Conservation (phyloP, 1,140 invertebrate genomes). For the Meloidogyne chitwoodi region DNA sequence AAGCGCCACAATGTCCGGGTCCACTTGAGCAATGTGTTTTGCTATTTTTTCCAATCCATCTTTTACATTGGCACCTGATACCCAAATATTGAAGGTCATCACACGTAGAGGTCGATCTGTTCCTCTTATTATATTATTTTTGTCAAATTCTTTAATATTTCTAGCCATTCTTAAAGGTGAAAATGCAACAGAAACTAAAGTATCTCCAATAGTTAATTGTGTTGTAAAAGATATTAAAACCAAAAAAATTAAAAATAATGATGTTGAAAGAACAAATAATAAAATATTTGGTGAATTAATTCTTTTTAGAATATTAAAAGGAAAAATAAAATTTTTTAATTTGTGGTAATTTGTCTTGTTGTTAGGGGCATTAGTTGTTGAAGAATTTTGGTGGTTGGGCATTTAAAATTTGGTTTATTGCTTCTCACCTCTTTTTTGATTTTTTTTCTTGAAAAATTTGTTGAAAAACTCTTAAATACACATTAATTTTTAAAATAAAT, state of each 20-base stretch:
- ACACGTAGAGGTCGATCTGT: conserved; percentile 16
- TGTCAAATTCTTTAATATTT: neutral
- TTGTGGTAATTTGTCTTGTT: neutral
- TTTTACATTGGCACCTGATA: conserved; percentile 24
- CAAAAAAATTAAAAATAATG: neutral
- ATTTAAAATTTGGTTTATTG: too few relatives aligned
- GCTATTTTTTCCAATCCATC: conserved; percentile 36
- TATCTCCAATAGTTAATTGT: neutral
- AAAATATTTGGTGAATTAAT: neutral
- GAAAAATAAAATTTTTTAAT: neutral
- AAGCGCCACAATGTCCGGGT: conserved; percentile 35
- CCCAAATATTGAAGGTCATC: conserved; percentile 44
- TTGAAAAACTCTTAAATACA: too few relatives aligned
- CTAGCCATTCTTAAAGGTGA: conserved; percentile 8
- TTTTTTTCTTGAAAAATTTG: too few relatives aligned
- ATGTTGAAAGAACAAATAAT: neutral
- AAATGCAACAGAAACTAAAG: neutral
- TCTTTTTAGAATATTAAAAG: too few relatives aligned
- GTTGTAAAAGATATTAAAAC: neutral
- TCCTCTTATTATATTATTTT: neutral
- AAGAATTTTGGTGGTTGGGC: too few relatives aligned
- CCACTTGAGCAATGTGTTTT: conserved; percentile 25
- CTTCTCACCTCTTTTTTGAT: too few relatives aligned
- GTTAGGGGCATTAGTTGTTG: too few relatives aligned
- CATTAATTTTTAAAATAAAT: neutral